A percentile compares a stretch with the other conserved stretches of the same genome.
phyloP scores from a whole-genome alignment of 2,888 invertebrate genomes.

The Dastarcus helophoroides region DNA sequence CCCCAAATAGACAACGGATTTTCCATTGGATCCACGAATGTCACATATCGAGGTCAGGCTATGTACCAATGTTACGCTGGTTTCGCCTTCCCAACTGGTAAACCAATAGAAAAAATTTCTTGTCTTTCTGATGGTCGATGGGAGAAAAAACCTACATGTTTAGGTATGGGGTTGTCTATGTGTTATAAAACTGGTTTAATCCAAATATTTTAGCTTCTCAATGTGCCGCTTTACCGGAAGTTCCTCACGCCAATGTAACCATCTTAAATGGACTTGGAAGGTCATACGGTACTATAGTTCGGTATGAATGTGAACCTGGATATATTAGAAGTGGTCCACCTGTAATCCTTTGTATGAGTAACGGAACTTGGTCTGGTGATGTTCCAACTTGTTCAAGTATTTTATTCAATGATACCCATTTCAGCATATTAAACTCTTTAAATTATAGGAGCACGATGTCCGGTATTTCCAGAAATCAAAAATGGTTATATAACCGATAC shows the following conservation, averaged over 20 bases:
- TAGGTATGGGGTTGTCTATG: conserved; percentile 60
- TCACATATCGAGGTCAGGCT: conserved; percentile 85
- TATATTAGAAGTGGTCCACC: conserved; percentile 81
- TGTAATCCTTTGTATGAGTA: conserved; percentile 87
- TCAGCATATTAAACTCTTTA: conserved; percentile 5
- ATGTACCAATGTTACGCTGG: conserved; percentile 96
- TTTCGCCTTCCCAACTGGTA: conserved; percentile 81
- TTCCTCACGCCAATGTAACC: conserved; percentile 76
- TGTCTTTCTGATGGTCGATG: conserved; percentile 83
- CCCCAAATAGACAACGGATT: conserved; percentile 97
- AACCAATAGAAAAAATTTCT: conserved; percentile 78
- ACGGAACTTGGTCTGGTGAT: conserved; percentile 89
- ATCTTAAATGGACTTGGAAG: conserved; percentile 82
- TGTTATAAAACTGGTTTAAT: neutral
- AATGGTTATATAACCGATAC: conserved; percentile 81
- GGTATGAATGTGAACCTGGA: conserved; percentile 86
- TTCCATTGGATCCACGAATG: conserved; percentile 90
- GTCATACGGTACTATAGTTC: conserved; percentile 86
- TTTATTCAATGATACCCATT: conserved; percentile 11
- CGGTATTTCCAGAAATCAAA: conserved; percentile 65
- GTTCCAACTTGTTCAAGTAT: conserved; percentile 76
- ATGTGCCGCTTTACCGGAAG: conserved; percentile 77
- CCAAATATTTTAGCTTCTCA: conserved; percentile 60
- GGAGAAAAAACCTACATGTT: conserved; percentile 85
- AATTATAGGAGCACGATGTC: conserved; percentile 50